Base-by-base conservation (phyloP, 2,888 invertebrate genomes). In the Lasioglossum leucozonium region DNA sequence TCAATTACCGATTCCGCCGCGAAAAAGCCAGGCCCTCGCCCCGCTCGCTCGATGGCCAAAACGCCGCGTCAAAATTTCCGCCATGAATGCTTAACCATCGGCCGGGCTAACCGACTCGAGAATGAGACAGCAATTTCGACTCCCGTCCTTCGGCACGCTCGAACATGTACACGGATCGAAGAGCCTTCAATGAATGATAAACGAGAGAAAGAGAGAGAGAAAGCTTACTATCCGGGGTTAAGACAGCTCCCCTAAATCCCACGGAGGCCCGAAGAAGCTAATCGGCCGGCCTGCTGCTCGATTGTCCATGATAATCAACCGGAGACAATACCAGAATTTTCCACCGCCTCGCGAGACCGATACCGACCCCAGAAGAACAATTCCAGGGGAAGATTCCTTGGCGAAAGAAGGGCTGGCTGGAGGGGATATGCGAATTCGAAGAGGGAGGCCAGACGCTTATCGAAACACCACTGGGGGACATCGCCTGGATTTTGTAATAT, bases 171-270 rank as follows among this genome's bases (percentile, higher is more conserved):
- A 81, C 76, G 72, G 69, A 72, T 71, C 69, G 78, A 73, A 73
- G 81, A 69, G 34, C 62, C 79, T 77, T 71, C 62, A 79, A 79
- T 85, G 85, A 85, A 86, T 86, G 81, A 81, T 86, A 81, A 85
- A 86, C 82, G 82, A 86, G 81, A 65, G 10, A 51, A 0, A 40
- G 40, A 40, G 40, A 40, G 40, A 40, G 81, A 86, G 81, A 62
- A 10, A 42, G 22, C 69, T 69, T 8, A 6, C 72, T 85, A 73
- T 81, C 69, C 18, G 58, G 26, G 51, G 67, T 77, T 44, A 71
- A 72, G 72, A 62, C 67, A 65, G 37, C 42, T 65, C 78, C 51
- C 72, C 81, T 51, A 73, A 85, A 79, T 72, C 81, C 72, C 37
- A 40, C 30, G 72, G 71, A 77, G 55, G 16, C 51, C 74, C 71